These are phyloP conservation scores for Rhodeus uyekii DNA, from an alignment of 2,797 vertebrate species.

Conservation along the genomic window DNA sequence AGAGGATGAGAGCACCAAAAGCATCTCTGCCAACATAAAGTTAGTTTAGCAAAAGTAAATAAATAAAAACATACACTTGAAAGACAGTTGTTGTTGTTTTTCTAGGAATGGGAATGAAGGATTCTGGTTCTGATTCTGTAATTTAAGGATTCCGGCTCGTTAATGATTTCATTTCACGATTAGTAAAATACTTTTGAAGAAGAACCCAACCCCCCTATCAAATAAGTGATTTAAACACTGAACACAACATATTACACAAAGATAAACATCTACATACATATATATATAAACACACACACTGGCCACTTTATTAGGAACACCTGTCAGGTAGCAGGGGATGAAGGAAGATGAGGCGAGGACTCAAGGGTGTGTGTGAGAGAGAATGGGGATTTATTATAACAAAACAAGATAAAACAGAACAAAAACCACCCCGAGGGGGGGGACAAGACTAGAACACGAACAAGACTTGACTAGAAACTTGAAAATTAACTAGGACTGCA, in stretches of 20 bases:
- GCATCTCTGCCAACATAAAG: not conserved
- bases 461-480: no score
- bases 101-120: not conserved
- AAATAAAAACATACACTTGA: not conserved
- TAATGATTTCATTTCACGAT: not conserved
- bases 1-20: not conserved
- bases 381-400: no score
- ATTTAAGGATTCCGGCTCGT: not conserved
- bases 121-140: not conserved
- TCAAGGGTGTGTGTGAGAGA: no score
- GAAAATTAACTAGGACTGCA: no score
- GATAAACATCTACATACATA: no score
- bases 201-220: not conserved
- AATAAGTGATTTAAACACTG: not conserved
- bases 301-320: no score
- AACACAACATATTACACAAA: no score
- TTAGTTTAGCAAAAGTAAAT: not conserved
- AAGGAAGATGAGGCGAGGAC: no score
- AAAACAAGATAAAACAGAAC: no score
- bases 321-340: not conserved
- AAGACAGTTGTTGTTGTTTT: not conserved
- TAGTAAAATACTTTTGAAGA: not conserved
- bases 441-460: no score
- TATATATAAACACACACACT: no score
- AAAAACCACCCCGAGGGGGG: no score